Base-by-base conservation (phyloP, 2,113 vertebrate genomes). In the Pelecanoides urinatrix region DNA sequence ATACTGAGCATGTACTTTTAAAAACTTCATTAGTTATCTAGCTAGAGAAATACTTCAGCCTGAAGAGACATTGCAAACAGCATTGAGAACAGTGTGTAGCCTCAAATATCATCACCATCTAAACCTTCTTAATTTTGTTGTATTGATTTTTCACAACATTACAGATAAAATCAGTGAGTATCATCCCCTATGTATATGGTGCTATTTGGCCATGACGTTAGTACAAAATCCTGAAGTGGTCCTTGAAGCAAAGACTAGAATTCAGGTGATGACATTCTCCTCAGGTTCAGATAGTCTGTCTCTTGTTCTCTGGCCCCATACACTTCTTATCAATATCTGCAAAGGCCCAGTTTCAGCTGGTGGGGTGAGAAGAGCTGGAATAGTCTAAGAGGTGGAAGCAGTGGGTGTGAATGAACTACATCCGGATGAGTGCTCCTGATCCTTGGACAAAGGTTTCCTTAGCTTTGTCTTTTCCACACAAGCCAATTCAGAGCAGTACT, bases 181-280 rank as follows among this genome's bases (percentile, higher is more conserved):
- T 74, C 6, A 22, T 76, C n/a, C 68, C 25, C 7, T 89, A 42
- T 93, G n/a, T 67, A 55, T 45, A 29, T 47, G 70, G 7, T 71
- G 38, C 21, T 71, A 0, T 81, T 90, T 93, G 42, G 7, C n/a
- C 16, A 0, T 23, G n/a, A 5, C 1, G 1, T 70, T 71, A 78
- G n/a, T 75, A 19, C 7, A 67, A 87, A 93, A 75, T 74, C 61
- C 3, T 0, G 55, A 72, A 82, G 30, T 47, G 34, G 38, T 55
- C 78, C 10, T 18, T 91, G 52, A 84, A 13, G 15, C 0, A 26
- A 84, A 63, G 47, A 15, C 50, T 74, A 79, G 50, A 73, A 62
- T 66, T 77, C 77, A 50, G 62, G 32, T 47, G 38, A 25, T 87
- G 53, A 50, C 34, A 11, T 76, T 89, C 20, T 62, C 23, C 32